Conservation (phyloP, 2,113 vertebrate genomes). For the Uria lomvia region DNA sequence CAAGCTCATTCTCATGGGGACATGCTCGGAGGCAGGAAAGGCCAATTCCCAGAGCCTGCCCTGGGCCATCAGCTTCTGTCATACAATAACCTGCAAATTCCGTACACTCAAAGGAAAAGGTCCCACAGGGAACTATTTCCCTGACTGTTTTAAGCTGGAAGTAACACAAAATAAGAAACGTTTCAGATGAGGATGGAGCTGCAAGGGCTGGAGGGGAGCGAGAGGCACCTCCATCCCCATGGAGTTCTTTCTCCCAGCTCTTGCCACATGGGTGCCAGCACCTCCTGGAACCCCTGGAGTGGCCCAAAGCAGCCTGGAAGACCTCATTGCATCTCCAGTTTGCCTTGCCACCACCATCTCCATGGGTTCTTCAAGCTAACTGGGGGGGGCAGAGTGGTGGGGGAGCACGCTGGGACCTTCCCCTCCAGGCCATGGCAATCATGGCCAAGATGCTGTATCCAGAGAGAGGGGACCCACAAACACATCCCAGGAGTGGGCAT, state of each 20-base stretch:
- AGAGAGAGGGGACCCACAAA: fast-evolving
- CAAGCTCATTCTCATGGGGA: neutral
- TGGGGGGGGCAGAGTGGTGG: too few species aligned
- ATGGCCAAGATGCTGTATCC: neutral
- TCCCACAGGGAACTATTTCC: neutral
- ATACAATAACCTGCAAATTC: neutral
- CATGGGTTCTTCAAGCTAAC: fast-evolving
- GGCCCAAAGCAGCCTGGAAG: neutral
- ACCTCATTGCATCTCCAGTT: fast-evolving
- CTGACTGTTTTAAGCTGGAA: neutral
- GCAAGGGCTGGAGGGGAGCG: neutral
- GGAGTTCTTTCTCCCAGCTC: neutral
- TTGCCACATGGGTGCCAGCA: neutral
- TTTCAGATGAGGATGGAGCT: neutral
- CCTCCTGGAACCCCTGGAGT: fast-evolving
- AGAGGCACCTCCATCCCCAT: neutral
- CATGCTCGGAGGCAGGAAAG: fast-evolving
- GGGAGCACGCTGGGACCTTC: neutral
- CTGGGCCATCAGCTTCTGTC: neutral
- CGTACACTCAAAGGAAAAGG: neutral
- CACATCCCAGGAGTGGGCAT: neutral
- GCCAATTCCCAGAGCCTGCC: neutral
- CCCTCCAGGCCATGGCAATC: neutral
- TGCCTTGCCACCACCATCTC: neutral
- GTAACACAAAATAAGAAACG: neutral